These are phyloP conservation scores for Phocoena sinus DNA, from an alignment of 2,113 vertebrate species.

Conservation along the genomic window DNA sequence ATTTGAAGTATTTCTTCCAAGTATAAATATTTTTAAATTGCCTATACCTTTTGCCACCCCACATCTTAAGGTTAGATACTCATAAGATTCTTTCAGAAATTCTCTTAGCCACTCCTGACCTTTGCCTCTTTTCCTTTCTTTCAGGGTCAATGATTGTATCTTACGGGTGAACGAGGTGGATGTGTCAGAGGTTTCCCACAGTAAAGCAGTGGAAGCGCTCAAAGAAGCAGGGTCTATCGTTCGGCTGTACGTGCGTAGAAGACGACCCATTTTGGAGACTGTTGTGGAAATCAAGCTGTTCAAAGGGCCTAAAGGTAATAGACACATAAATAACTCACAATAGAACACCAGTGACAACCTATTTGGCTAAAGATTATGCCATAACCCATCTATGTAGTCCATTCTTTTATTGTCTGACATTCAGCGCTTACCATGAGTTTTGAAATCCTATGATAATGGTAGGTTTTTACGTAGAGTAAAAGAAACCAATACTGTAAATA, in stretches of 20 bases:
- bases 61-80: not conserved
- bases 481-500: not conserved
- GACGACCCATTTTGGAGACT: constrained; percentile 95
- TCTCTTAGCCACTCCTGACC: not conserved
- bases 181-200: constrained; percentile 95
- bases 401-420: not conserved
- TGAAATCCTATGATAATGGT: not conserved
- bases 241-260: constrained; percentile 91
- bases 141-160: constrained; percentile 97
- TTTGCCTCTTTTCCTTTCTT: not conserved
- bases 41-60: not conserved
- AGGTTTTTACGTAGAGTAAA: not conserved
- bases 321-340: not conserved
- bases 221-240: constrained; percentile 96
- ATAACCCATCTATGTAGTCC: not conserved
- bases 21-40: not conserved
- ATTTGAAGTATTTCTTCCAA: not conserved
- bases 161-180: constrained; percentile 95
- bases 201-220: constrained; percentile 94
- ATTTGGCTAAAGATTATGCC: not conserved
- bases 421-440: not conserved
- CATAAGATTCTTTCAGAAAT: not conserved
- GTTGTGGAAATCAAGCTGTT: constrained; percentile 95
- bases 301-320: constrained; percentile 97
- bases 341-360: not conserved